Evolutionary conservation across 2,888 invertebrate genomes (phyloP).

Genomic region (Chaetogeoica ovagalla): DNA sequence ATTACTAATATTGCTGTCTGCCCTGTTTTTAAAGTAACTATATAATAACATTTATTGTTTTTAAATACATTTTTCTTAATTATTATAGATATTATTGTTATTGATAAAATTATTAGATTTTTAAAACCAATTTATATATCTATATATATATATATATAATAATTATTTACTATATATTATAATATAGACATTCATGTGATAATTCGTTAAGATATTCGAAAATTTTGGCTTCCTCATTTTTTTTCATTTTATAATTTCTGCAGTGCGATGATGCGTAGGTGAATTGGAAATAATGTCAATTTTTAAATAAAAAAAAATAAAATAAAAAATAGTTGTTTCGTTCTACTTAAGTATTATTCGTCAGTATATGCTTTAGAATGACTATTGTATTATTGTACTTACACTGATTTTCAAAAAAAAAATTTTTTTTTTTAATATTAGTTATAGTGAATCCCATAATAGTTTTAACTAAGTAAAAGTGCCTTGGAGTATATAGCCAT

Average conservation of each 20-base stretch:
- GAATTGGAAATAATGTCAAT: conserved; percentile 52
- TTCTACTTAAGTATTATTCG: conserved; percentile 53
- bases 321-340: conserved; percentile 46
- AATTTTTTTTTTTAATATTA: conserved; percentile 49
- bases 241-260: conserved; percentile 48
- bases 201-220: conserved; percentile 51
- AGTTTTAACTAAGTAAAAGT: conserved; percentile 50
- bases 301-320: conserved; percentile 39
- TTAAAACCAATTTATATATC: conserved; percentile 50
- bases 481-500: conserved; percentile 47
- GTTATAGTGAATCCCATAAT: conserved; percentile 45
- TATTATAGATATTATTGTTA: conserved; percentile 52
- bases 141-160: conserved; percentile 50
- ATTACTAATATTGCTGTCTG: conserved; percentile 34
- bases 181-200: conserved; percentile 52
- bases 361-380: conserved; percentile 50
- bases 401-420: conserved; percentile 38
- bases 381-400: conserved; percentile 48
- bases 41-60: conserved; percentile 52
- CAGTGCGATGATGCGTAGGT: conserved; percentile 46
- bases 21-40: conserved; percentile 51
- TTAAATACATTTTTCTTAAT: conserved; percentile 48
- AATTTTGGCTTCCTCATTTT: conserved; percentile 50
- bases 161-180: conserved; percentile 50
- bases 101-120: conserved; percentile 53